phyloP scores from a whole-genome alignment of 2,113 vertebrate species.

The Takifugu bimaculatus region DNA sequence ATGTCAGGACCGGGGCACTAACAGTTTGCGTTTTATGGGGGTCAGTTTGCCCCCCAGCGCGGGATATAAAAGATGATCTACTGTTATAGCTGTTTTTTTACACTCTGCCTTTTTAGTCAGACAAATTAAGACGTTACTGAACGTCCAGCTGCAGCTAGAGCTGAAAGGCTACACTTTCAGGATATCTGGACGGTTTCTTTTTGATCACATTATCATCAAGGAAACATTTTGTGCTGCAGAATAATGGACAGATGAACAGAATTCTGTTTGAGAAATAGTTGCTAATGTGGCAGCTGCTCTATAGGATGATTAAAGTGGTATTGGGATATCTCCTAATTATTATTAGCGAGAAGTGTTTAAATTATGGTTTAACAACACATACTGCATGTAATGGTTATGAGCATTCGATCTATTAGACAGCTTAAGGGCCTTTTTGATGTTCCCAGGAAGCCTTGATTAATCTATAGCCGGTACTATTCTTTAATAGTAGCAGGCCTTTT shows the following conservation, averaged over 20 bases:
- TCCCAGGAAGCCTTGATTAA: no score
- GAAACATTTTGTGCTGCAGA: no score
- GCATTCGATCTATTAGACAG: not conserved
- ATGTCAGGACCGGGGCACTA: conserved; percentile 55
- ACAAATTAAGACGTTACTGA: conserved; percentile 4
- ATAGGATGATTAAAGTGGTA: not conserved
- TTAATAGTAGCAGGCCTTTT: no score
- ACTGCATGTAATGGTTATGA: not conserved
- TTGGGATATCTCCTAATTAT: not conserved
- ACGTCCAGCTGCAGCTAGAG: no score
- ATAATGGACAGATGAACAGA: no score
- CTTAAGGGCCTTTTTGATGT: not conserved
- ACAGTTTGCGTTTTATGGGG: conserved; percentile 54
- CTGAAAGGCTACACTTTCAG: no score
- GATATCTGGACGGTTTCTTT: no score
- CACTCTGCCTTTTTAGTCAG: not conserved
- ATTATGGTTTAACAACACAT: no score
- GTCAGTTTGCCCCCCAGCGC: conserved; percentile 21
- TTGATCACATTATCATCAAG: no score
- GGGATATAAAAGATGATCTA: conserved; percentile 20
- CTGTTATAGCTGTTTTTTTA: not conserved
- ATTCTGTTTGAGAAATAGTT: not conserved
- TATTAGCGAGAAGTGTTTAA: no score
- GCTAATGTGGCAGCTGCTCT: not conserved
- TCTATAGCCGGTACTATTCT: no score